Evolutionary conservation across 1,140 invertebrate genomes (phyloP), one percentile per base, ranked within the genome.

Genomic region (Luehdorfia chinensis): DNA sequence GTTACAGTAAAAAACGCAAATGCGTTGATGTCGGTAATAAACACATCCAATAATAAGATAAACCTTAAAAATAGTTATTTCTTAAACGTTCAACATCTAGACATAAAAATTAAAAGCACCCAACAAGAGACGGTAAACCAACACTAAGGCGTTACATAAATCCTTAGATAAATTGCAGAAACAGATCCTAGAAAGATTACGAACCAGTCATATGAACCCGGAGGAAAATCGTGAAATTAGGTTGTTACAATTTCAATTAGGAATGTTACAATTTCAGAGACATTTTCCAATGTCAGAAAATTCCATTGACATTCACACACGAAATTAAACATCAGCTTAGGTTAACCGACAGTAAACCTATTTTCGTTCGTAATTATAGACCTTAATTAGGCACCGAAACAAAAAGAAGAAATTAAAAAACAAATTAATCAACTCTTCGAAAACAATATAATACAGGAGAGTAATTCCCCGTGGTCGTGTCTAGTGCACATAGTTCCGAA

Each of bases 401-500:
- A 67, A 50, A 31, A 11, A 5, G 11, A 9, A 19, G 59, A 67
- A 50, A 67, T 71, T 9, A 23, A 59, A 13, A 54, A 58, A 11
- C 64, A 71, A 37, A 30, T 71, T 6, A 5, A 66, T 18, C 47
- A 59, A 4, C 11, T 70, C 7, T 41, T 66, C 39, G 34, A 54
- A 25, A 23, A 70, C 13, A 47, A 51, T 25, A 58, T 71, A 5
- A 65, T 70, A 9, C 19, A 15, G 33, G 63, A 61, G 50, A 54
- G 46, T 2, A 30, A 25, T 5, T 69, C 62, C 0, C 60, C 62
- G 0, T 70, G 59, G 57, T 46, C 43, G 0, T 47, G 41, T n/a
- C 62, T 59, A 0, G 62, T 69, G 0, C 66, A 70, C n/a, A 39
- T 66, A n/a, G 59, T 69, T 1, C 46, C 49, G 0, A 70, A 70